phyloP scores from a whole-genome alignment of 2,797 vertebrate species.

The Ciconia nigra region DNA sequence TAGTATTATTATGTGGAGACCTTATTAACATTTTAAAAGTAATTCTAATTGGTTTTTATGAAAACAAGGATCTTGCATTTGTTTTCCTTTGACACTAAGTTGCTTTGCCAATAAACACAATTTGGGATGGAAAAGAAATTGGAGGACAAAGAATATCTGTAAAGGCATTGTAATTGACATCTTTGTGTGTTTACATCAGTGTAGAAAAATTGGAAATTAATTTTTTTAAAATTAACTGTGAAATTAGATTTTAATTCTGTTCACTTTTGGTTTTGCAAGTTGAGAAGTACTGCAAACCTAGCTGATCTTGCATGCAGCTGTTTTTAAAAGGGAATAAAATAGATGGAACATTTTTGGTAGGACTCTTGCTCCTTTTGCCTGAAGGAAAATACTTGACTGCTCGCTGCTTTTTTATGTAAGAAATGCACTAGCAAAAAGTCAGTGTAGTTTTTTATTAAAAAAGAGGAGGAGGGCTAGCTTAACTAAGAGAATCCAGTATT shows the following conservation, averaged over 20 bases:
- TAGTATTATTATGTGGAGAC: neutral
- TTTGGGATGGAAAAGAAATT: neutral
- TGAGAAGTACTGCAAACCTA: neutral
- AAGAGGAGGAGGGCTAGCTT: neutral
- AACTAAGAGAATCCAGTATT: neutral
- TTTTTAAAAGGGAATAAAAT: neutral
- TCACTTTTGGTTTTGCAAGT: neutral
- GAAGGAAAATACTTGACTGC: neutral
- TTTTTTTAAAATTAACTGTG: neutral
- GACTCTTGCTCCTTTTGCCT: neutral
- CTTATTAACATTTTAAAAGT: neutral
- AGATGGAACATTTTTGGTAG: neutral
- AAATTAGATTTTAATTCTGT: conserved; percentile 39
- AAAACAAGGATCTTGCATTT: neutral
- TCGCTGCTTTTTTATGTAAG: neutral
- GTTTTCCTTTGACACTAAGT: neutral
- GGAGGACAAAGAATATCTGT: neutral
- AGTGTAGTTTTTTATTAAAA: neutral
- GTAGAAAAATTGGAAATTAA: neutral
- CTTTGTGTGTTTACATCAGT: conserved; percentile 12
- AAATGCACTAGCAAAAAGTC: neutral
- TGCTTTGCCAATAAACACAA: neutral
- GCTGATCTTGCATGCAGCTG: neutral
- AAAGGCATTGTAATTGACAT: neutral
- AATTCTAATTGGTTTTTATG: neutral